phyloP scores from a whole-genome alignment of 2,797 vertebrate genomes.

The Squalus acanthias region DNA sequence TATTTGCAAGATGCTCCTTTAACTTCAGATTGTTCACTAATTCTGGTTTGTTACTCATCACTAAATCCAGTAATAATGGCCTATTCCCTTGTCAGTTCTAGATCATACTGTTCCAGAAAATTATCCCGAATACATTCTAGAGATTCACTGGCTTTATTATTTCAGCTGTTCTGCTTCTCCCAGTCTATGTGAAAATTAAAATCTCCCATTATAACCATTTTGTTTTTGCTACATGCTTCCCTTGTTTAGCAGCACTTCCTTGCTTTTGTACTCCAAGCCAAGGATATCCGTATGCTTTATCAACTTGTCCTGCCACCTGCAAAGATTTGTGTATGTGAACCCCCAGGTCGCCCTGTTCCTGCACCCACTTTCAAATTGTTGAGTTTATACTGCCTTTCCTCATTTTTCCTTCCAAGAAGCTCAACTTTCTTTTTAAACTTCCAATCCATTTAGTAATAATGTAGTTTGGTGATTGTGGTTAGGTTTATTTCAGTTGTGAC shows the following conservation, averaged over 20 bases:
- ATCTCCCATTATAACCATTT: too few species aligned
- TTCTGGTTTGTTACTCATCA: too few species aligned
- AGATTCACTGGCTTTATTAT: too few species aligned
- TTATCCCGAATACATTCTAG: too few species aligned
- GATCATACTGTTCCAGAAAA: too few species aligned
- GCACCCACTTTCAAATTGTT: neutral
- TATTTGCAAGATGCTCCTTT: too few species aligned
- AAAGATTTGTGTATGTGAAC: neutral
- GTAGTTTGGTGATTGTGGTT: neutral
- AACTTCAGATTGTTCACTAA: too few species aligned
- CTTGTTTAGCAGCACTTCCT: neutral
- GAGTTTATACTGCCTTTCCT: neutral
- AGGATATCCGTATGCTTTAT: neutral
- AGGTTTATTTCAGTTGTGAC: neutral
- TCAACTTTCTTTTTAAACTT: neutral
- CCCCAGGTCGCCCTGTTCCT: neutral
- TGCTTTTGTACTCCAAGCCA: neutral
- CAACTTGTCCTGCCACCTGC: neutral
- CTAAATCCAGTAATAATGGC: too few species aligned
- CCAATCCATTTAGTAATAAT: neutral
- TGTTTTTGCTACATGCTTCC: too few species aligned
- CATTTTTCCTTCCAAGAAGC: neutral
- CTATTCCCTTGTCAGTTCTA: too few species aligned
- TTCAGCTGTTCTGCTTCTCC: too few species aligned
- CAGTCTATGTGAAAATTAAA: too few species aligned